Evolutionary conservation across 2,888 invertebrate species (phyloP).

Genomic region (Lamellibrachia columna): DNA sequence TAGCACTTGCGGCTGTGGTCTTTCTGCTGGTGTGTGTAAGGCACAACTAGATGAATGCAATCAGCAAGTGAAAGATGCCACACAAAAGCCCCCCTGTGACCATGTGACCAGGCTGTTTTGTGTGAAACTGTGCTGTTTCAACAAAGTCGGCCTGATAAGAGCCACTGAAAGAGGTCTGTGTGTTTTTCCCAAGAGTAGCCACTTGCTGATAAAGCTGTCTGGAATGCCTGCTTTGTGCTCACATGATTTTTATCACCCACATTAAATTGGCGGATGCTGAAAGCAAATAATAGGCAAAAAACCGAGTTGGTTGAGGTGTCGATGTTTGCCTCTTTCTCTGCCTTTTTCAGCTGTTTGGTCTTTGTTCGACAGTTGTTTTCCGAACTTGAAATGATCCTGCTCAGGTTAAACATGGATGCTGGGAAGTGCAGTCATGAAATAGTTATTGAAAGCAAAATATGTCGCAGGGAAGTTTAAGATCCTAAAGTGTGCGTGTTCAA

Average conservation of each 20-base stretch:
- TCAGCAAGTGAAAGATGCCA: background rate
- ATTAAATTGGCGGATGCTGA: constrained; percentile 9
- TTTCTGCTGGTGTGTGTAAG: background rate
- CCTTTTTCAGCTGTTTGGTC: background rate
- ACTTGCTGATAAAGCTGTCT: background rate
- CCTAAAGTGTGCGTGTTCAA: background rate
- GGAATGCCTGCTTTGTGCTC: background rate
- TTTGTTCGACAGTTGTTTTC: background rate
- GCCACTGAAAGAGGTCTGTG: background rate
- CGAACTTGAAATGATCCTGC: background rate
- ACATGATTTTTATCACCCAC: background rate
- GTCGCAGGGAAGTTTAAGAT: background rate
- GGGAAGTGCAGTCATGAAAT: background rate
- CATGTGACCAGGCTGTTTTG: background rate
- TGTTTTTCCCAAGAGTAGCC: background rate
- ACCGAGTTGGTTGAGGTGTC: background rate
- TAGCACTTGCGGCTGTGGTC: background rate
- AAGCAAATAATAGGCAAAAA: constrained; percentile 16
- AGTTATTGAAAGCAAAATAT: background rate
- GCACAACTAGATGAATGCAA: background rate
- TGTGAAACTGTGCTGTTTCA: background rate
- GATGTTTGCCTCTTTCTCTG: background rate
- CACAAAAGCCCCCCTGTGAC: background rate
- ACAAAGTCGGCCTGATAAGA: background rate
- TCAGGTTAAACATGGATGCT: background rate